phyloP scores from a whole-genome alignment of 2,797 vertebrate genomes.

The Dermochelys coriacea region DNA sequence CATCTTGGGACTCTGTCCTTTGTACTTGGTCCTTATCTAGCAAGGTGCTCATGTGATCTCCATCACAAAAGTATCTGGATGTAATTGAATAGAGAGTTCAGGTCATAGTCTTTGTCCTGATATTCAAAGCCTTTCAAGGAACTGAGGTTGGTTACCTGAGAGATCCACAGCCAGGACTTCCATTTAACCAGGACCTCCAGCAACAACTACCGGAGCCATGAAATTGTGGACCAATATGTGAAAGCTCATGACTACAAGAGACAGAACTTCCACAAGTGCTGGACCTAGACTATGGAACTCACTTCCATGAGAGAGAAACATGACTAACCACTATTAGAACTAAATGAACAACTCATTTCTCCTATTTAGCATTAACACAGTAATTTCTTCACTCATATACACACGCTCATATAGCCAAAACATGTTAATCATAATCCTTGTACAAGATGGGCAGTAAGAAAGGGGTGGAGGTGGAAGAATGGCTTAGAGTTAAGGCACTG shows the following conservation, averaged over 20 bases:
- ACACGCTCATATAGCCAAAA: background rate
- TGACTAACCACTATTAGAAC: background rate
- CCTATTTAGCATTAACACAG: no score
- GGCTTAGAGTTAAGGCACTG: background rate
- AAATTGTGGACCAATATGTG: background rate
- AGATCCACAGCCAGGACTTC: background rate
- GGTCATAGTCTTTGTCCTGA: background rate
- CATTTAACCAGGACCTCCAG: background rate
- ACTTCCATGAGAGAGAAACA: background rate
- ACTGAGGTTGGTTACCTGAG: background rate
- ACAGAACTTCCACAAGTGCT: background rate
- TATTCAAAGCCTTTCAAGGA: background rate
- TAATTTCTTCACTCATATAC: background rate
- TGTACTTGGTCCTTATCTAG: background rate
- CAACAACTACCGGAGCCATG: background rate
- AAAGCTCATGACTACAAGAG: background rate
- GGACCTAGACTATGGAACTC: background rate
- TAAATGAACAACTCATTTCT: no score
- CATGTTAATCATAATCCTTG: background rate
- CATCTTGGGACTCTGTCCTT: background rate
- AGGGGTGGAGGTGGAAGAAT: background rate
- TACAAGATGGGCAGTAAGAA: background rate
- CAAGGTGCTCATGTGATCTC: background rate
- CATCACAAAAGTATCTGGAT: fast-evolving
- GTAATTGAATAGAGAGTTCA: background rate